Evolutionary conservation across 2,113 vertebrate species (phyloP).

Genomic region (Hipposideros armiger): DNA sequence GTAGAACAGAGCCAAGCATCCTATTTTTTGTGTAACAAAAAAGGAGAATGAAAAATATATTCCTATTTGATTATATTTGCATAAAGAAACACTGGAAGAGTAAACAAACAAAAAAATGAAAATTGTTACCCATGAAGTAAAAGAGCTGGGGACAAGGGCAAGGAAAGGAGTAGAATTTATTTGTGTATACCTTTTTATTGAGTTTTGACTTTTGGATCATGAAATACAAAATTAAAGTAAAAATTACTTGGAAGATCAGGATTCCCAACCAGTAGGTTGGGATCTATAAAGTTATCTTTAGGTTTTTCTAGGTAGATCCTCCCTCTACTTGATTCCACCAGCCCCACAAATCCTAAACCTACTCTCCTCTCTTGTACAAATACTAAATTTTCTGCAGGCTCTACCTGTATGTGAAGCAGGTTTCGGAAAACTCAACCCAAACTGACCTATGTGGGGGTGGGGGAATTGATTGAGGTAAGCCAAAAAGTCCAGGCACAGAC

Average conservation of each 20-base stretch:
- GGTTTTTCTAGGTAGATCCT: neutral
- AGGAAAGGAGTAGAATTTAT: neutral
- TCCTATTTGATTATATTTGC: slow-evolving; percentile 21
- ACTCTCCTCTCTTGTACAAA: neutral
- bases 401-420: neutral
- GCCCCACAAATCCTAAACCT: neutral
- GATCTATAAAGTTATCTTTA: neutral
- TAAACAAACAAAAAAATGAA: neutral
- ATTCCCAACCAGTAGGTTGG: neutral
- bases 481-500: neutral
- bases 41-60: neutral
- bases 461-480: neutral
- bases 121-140: neutral
- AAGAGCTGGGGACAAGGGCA: neutral
- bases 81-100: slow-evolving; percentile 35
- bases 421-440: slow-evolving; percentile 17
- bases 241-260: neutral
- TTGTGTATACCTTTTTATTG: neutral
- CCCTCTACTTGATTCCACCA: neutral
- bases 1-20: slow-evolving; percentile 23
- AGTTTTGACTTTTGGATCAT: slow-evolving; percentile 27
- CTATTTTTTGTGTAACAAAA: slow-evolving; percentile 34
- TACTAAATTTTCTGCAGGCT: neutral
- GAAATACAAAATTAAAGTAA: slow-evolving; percentile 48
- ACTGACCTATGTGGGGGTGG: neutral